Base-by-base conservation (phyloP, 2,888 invertebrate genomes). In the Clostera curtula region DNA sequence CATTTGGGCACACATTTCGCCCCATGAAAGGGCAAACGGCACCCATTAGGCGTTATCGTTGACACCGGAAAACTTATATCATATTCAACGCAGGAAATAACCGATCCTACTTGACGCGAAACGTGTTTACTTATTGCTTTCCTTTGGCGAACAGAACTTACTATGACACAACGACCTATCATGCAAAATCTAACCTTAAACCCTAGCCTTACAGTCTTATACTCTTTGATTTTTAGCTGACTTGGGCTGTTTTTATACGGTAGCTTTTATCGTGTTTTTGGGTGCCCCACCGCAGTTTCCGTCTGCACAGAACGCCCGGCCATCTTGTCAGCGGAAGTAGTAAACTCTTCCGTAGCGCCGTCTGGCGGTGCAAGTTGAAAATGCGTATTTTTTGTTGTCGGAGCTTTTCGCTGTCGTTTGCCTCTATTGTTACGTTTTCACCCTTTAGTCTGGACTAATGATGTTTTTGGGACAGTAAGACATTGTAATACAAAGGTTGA, bases 311-410 rank as follows among this genome's bases (percentile, higher is more conserved):
- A 73, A 69, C 66, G 68, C 60, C 52, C 69, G 65, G 77, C 79
- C 80, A 79, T 80, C 79, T 80, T 80, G 79, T 71, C 68, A 66
- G 52, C 67, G 84, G 84, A 83, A 83, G 82, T 83, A 79, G 82
- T 84, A 83, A 83, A 80, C 72, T 73, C 80, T 83, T 83, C 82
- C 82, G 76, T 45, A 66, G 51, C 65, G 64, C 59, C 66, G 64
- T 59, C 69, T 66, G 70, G 57, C 64, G 58, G 51, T 51, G 53
- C 42, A 36, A 43, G 54, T 56, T 49, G 57, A 46, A 56, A 69
- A 61, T 55, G 58, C 60, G 56, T 58, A 54, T 55, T 56, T 56
- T 40, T 49, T 43, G 49, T 49, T 56, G 53, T 61, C 56, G 49
- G 38, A 46, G 40, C n/a, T n/a, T n/a, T n/a, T n/a, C n/a, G n/a